Evolutionary conservation across 1,140 invertebrate species (phyloP).

Genomic region (Lepidurus packardi): DNA sequence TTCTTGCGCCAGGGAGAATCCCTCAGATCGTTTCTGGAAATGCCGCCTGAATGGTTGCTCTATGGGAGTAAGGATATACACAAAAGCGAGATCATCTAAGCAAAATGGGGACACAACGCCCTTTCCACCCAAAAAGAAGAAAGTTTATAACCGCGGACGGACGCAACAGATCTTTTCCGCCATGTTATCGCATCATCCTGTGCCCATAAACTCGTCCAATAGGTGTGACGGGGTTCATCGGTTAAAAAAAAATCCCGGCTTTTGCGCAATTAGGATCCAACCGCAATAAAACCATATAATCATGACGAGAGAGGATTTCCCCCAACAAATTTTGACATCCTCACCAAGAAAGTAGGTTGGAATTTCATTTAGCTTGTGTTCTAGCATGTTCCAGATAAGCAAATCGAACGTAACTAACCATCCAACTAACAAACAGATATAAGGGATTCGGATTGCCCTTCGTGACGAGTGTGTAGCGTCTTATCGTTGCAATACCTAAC

Average conservation of each 20-base stretch:
- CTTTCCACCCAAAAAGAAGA: neutral
- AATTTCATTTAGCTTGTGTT: too few species aligned
- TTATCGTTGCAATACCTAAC: neutral
- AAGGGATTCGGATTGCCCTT: too few species aligned
- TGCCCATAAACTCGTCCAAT: neutral
- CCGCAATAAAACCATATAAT: neutral
- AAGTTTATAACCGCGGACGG: slow-evolving; percentile 11
- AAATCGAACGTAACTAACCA: too few species aligned
- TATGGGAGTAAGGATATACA: neutral
- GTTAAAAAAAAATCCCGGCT: neutral
- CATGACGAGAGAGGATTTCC: neutral
- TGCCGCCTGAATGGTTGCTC: neutral
- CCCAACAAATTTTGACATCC: neutral
- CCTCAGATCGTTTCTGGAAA: neutral
- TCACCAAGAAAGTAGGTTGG: too few species aligned
- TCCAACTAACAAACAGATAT: too few species aligned
- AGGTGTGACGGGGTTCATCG: neutral
- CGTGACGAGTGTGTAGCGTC: too few species aligned
- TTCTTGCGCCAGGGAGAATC: neutral
- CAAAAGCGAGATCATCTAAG: neutral
- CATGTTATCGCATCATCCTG: neutral
- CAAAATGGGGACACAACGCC: neutral
- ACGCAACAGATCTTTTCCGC: slow-evolving; percentile 14
- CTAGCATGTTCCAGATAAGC: too few species aligned
- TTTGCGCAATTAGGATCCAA: neutral